Evolutionary conservation across 2,888 invertebrate genomes (phyloP).

Genomic region (Chrysotoxum bicinctum): DNA sequence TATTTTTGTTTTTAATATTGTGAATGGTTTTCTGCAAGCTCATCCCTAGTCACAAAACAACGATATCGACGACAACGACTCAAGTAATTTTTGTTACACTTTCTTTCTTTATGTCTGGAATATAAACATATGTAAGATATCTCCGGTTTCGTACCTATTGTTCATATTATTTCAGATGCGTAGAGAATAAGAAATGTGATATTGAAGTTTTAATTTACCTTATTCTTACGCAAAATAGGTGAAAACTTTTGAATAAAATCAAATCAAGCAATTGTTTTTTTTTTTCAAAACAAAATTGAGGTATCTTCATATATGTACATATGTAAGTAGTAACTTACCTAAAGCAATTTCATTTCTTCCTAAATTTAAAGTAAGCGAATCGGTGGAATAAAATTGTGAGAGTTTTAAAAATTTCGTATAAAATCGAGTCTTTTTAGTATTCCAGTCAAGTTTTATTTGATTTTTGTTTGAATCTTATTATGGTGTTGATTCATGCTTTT

Average conservation of each 20-base stretch:
- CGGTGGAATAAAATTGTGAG: background rate
- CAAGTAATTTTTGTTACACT: constrained; percentile 53
- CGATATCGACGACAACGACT: background rate
- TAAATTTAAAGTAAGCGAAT: too few relatives aligned
- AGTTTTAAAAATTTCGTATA: background rate
- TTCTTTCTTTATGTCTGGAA: constrained; percentile 46
- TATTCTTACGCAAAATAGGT: constrained; percentile 11
- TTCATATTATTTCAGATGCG: background rate
- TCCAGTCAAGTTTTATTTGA: background rate
- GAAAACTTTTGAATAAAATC: background rate
- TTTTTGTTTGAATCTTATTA: background rate
- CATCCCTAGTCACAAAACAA: background rate
- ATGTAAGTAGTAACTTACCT: too few relatives aligned
- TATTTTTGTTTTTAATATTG: constrained; percentile 3
- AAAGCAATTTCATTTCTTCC: too few relatives aligned
- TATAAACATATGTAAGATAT: background rate
- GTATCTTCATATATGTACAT: too few relatives aligned
- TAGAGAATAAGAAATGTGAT: constrained; percentile 4
- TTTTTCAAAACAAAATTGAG: background rate
- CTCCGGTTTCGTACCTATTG: background rate
- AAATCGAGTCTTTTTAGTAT: background rate
- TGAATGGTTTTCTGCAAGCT: constrained; percentile 13
- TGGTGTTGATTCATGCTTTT: background rate
- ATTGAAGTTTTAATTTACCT: background rate
- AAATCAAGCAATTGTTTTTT: background rate